A percentile compares a stretch with the other conserved stretches of the same genome.
Conservation (phyloP, 2,888 invertebrate species). For the Campopleginae sp. region DNA sequence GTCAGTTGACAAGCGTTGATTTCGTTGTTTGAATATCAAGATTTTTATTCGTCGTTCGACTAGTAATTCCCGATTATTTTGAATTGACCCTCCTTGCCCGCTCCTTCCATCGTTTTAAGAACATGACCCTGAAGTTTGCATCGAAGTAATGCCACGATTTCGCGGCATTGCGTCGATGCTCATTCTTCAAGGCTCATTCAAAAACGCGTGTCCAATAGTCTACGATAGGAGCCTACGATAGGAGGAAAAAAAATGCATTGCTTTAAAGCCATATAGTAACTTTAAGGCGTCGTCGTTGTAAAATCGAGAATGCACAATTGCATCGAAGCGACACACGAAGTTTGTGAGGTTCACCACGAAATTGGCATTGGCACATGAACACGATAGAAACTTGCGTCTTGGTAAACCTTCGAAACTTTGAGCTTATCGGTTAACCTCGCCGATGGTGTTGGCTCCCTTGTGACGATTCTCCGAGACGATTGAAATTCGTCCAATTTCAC, state of each 20-base stretch:
- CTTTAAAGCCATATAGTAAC: not conserved
- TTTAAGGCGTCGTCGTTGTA: not conserved
- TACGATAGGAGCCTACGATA: not conserved
- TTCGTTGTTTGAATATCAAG: too few species aligned
- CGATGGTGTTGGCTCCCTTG: not conserved
- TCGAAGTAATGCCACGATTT: too few species aligned
- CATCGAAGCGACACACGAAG: slow-evolving; percentile 12
- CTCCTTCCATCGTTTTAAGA: too few species aligned
- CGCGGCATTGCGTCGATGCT: too few species aligned
- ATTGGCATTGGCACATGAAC: slow-evolving; percentile 28
- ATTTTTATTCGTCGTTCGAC: too few species aligned
- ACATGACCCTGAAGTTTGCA: too few species aligned
- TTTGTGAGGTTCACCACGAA: slow-evolving; percentile 17
- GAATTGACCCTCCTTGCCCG: too few species aligned
- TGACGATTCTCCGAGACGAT: slow-evolving; percentile 2
- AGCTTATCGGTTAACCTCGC: slow-evolving; percentile 37
- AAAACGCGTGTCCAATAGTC: not conserved
- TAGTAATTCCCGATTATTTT: too few species aligned
- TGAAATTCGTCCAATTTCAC: slow-evolving; percentile 1
- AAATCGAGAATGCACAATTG: slow-evolving; percentile 9
- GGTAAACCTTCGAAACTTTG: slow-evolving; percentile 5
- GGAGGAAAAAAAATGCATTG: not conserved
- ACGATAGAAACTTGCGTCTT: not conserved
- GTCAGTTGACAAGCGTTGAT: too few species aligned
- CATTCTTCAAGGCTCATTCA: not conserved